A percentile compares a stretch with the other conserved stretches of the same genome.
These are phyloP conservation scores for Grantiella picta DNA, from an alignment of 2,113 vertebrate species.

Conservation along the genomic window DNA sequence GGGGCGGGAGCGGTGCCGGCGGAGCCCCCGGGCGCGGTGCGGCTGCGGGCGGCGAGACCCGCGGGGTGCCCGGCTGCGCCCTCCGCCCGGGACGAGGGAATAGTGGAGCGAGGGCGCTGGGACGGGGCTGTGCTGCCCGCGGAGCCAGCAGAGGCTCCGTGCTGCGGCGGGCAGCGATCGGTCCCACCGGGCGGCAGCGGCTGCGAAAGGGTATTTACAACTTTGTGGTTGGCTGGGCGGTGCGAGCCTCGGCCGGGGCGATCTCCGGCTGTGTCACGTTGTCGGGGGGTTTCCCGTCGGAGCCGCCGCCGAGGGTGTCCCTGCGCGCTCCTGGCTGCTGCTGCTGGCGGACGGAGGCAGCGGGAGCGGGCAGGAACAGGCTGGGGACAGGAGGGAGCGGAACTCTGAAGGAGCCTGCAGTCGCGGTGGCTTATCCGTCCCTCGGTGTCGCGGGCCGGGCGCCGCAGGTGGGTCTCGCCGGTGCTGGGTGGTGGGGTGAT, in stretches of 20 bases:
- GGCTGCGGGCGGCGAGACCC: too few relatives aligned
- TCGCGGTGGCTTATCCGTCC: rapidly evolving
- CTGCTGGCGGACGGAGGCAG: neutral
- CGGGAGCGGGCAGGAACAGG: neutral
- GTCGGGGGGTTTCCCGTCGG: neutral
- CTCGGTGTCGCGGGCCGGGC: neutral
- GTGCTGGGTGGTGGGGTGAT: neutral
- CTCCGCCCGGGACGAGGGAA: neutral
- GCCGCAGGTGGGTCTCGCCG: neutral
- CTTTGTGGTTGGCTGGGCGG: neutral
- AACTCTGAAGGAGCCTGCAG: neutral
- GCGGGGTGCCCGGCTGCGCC: too few relatives aligned
- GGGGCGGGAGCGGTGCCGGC: too few relatives aligned
- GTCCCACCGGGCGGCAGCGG: neutral
- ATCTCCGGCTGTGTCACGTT: neutral
- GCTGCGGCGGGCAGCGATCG: neutral
- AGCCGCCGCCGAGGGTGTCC: neutral
- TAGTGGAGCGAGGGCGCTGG: neutral
- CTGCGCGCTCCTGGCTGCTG: neutral
- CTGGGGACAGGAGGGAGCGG: neutral
- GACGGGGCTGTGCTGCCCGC: neutral
- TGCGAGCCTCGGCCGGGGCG: neutral
- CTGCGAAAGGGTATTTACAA: neutral
- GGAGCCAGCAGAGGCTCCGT: neutral
- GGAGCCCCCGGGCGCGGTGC: too few relatives aligned